Conservation (phyloP, 1,140 invertebrate species). For the Vollenhovia emeryi region DNA sequence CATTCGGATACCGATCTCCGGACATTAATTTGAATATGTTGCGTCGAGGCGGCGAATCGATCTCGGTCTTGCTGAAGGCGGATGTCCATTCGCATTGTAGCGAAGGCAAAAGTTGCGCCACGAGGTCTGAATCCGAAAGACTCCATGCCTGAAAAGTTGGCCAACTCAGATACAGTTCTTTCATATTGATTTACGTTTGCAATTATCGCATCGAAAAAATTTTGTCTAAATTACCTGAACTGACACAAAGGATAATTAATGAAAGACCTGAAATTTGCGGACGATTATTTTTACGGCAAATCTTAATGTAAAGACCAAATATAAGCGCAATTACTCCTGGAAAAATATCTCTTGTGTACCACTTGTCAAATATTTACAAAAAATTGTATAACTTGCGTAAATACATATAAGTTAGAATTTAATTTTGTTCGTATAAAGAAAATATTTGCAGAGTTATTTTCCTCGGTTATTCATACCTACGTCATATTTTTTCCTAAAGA, state of each 20-base stretch:
- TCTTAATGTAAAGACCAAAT: background rate
- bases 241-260: background rate
- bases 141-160: constrained; percentile 17
- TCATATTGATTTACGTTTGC: constrained; percentile 3
- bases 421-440: background rate
- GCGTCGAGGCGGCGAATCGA: constrained; percentile 54
- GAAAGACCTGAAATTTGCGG: background rate
- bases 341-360: background rate
- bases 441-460: background rate
- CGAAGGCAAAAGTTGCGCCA: constrained; percentile 42
- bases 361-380: background rate
- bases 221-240: background rate
- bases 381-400: background rate
- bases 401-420: background rate
- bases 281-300: background rate
- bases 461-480: background rate
- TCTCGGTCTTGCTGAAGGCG: constrained; percentile 52
- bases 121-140: constrained; percentile 35
- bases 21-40: constrained; percentile 60
- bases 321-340: background rate
- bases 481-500: background rate
- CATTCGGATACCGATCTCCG: constrained; percentile 50
- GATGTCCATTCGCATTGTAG: constrained; percentile 49
- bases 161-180: background rate
- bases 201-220: background rate